A percentile compares a stretch with the other conserved stretches of the same genome.
Evolutionary conservation across 2,797 vertebrate genomes (phyloP).

Genomic region (Octomys mimax): DNA sequence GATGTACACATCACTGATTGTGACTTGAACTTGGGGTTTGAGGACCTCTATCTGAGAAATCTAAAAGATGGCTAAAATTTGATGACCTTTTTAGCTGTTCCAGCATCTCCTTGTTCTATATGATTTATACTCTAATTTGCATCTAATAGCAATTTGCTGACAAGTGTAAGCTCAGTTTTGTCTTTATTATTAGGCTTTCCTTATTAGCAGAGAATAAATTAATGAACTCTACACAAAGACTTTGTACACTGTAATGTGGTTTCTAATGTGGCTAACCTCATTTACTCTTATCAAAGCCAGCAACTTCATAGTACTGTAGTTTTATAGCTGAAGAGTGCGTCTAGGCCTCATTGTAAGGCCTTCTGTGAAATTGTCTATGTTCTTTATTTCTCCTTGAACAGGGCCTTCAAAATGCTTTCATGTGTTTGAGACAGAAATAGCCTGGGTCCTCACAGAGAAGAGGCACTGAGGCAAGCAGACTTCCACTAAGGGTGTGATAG

Average conservation of each 20-base stretch:
- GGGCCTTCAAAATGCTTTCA: neutral
- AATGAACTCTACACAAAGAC: slow-evolving; percentile 15
- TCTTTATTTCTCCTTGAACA: neutral
- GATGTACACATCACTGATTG: neutral
- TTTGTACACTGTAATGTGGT: neutral
- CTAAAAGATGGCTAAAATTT: neutral
- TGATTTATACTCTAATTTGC: neutral
- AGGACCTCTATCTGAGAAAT: neutral
- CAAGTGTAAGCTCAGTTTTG: neutral
- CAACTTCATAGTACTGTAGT: neutral
- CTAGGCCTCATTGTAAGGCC: neutral
- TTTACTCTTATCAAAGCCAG: neutral
- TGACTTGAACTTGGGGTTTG: neutral
- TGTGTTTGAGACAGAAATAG: neutral
- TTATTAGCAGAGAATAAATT: slow-evolving; percentile 28
- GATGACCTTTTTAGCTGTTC: neutral
- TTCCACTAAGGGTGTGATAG: neutral
- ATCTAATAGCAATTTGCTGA: neutral
- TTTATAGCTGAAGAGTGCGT: neutral
- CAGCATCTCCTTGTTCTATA: neutral
- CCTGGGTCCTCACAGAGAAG: neutral
- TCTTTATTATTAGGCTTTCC: neutral
- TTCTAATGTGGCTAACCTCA: neutral
- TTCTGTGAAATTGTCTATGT: neutral
- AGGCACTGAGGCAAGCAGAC: neutral